These are phyloP conservation scores for Drosophila borealis DNA, from an alignment of 2,888 invertebrate genomes.

Conservation along the genomic window DNA sequence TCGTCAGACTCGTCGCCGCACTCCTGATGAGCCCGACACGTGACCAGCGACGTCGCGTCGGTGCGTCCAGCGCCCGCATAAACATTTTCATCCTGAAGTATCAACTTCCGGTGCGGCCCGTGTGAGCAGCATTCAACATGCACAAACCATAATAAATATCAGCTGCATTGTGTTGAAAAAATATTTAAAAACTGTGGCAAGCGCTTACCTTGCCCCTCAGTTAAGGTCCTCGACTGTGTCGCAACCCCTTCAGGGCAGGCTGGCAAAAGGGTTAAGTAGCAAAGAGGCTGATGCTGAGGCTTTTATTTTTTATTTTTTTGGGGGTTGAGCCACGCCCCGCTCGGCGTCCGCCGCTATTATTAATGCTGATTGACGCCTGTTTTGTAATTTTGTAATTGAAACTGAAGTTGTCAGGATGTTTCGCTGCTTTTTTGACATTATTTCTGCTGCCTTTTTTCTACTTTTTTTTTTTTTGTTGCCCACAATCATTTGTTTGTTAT, in stretches of 20 bases:
- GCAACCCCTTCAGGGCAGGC: constrained; percentile 56
- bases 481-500: constrained; percentile 62
- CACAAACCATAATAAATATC: constrained; percentile 58
- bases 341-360: constrained; percentile 54
- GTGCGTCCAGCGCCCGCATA: constrained; percentile 76
- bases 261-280: constrained; percentile 77
- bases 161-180: constrained; percentile 9
- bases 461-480: constrained; percentile 33
- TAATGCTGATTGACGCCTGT: constrained; percentile 80
- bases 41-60: constrained; percentile 57
- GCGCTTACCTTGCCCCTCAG: constrained; percentile 61
- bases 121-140: constrained; percentile 31
- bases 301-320: background rate
- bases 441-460: constrained; percentile 45
- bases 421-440: constrained; percentile 53
- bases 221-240: constrained; percentile 6
- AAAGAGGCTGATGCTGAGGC: constrained; percentile 38
- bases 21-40: constrained; percentile 60
- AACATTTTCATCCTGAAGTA: constrained; percentile 79
- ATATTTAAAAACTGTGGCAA: constrained; percentile 65
- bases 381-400: constrained; percentile 81
- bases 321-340: constrained; percentile 65
- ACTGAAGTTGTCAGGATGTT: constrained; percentile 63
- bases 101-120: constrained; percentile 74
- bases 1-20: constrained; percentile 24